phyloP scores from a whole-genome alignment of 2,113 vertebrate species.

The Shinisaurus crocodilurus region DNA sequence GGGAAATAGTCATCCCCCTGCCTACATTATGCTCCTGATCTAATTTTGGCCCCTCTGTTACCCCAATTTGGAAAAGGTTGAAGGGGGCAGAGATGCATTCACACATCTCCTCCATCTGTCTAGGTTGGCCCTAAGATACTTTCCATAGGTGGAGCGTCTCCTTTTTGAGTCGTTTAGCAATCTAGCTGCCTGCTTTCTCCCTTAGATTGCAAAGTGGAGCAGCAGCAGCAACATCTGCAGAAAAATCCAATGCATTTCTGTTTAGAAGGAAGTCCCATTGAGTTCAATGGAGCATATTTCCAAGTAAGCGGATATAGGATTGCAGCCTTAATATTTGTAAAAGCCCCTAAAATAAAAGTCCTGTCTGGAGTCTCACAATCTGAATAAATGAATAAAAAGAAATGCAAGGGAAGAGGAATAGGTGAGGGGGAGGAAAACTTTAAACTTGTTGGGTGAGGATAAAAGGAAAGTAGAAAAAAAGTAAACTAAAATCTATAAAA shows the following conservation, averaged over 20 bases:
- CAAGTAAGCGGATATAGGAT: no score
- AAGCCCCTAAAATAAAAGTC: not conserved
- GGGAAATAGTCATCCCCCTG: not conserved
- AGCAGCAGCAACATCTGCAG: not conserved
- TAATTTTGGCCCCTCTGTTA: not conserved
- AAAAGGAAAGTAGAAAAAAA: not conserved
- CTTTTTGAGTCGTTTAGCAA: not conserved
- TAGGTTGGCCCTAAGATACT: not conserved
- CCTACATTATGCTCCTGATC: not conserved
- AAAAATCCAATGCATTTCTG: no score
- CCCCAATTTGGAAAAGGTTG: not conserved
- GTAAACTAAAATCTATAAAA: not conserved
- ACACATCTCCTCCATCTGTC: not conserved
- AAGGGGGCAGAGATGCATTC: not conserved
- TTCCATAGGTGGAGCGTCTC: not conserved
- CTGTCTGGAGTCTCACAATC: not conserved
- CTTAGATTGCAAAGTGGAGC: not conserved
- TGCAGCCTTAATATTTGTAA: not conserved
- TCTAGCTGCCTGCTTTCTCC: not conserved
- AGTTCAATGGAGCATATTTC: no score
- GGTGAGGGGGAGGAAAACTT: not conserved
- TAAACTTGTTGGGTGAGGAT: not conserved
- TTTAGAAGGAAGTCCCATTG: no score
- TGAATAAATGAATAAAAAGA: not conserved
- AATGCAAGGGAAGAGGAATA: not conserved